A percentile compares a stretch with the other conserved stretches of the same genome.
Evolutionary conservation across 2,797 vertebrate genomes (phyloP).

Genomic region (Okamejei kenojei): DNA sequence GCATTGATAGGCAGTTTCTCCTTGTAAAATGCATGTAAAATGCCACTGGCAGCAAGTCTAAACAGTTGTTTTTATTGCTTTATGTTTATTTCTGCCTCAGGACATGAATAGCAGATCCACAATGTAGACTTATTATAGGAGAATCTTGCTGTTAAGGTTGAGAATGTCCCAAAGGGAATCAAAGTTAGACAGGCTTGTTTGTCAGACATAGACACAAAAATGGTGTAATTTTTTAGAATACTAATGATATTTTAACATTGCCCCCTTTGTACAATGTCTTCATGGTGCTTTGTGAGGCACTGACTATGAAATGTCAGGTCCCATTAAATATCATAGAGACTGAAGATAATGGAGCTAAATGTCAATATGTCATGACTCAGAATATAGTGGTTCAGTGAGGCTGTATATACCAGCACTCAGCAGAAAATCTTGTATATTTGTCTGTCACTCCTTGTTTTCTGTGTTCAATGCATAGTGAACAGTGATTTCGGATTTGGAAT

Average conservation of each 20-base stretch:
- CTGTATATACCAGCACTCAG: not conserved
- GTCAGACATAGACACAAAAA: not conserved
- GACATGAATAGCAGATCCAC: not conserved
- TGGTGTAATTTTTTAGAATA: not conserved
- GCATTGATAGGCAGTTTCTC: not conserved
- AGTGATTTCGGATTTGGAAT: not conserved
- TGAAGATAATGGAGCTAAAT: conserved; percentile 24
- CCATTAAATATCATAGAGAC: not conserved
- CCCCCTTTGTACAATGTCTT: conserved; percentile 8
- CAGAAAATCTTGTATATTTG: conserved; percentile 13
- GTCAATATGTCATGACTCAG: conserved; percentile 26
- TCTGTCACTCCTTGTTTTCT: not conserved
- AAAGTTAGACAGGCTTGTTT: not conserved
- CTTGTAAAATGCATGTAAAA: not conserved
- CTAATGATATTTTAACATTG: not conserved
- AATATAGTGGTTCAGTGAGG: not conserved
- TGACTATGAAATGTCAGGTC: not conserved
- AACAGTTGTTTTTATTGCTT: not conserved
- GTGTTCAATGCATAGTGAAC: not conserved
- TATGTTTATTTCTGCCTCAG: not conserved
- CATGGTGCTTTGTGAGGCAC: not conserved
- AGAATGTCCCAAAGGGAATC: not conserved
- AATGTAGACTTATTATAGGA: not conserved
- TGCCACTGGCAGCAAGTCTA: not conserved
- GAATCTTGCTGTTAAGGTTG: not conserved